These are phyloP conservation scores for Tachina lurida DNA, from an alignment of 2,888 invertebrate genomes.

Conservation along the genomic window DNA sequence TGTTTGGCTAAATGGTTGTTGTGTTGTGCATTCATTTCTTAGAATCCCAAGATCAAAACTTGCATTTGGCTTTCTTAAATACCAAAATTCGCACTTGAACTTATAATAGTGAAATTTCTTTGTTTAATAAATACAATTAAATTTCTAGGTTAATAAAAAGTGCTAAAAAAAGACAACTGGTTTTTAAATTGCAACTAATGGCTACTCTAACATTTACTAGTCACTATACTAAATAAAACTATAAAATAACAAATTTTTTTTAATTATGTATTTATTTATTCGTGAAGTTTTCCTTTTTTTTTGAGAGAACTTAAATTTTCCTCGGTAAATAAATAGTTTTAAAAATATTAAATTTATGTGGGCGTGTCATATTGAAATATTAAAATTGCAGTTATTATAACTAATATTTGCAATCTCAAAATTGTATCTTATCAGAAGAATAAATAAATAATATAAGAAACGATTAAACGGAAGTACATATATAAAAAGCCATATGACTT, in stretches of 20 bases:
- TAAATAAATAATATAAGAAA: too few relatives aligned
- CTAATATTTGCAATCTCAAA: too few relatives aligned
- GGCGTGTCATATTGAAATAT: too few relatives aligned
- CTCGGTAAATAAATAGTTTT: neutral
- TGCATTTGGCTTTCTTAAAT: neutral
- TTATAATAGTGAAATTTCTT: slow-evolving; percentile 54
- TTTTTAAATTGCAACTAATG: slow-evolving; percentile 66
- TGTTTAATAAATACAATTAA: slow-evolving; percentile 52
- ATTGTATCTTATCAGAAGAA: too few relatives aligned
- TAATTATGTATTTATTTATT: too few relatives aligned
- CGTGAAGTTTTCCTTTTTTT: neutral
- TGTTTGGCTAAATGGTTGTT: slow-evolving; percentile 38
- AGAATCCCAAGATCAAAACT: slow-evolving; percentile 38
- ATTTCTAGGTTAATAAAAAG: slow-evolving; percentile 42
- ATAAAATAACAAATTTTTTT: neutral
- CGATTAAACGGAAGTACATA: too few relatives aligned
- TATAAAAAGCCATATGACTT: too few relatives aligned
- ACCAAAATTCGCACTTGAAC: slow-evolving; percentile 33
- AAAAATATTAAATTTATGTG: neutral
- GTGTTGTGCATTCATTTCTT: slow-evolving; percentile 3
- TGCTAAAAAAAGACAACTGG: slow-evolving; percentile 51
- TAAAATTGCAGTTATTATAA: too few relatives aligned
- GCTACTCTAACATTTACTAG: slow-evolving; percentile 60
- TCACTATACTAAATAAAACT: slow-evolving; percentile 60
- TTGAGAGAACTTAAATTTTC: too few relatives aligned